Conservation (phyloP, 2,113 vertebrate genomes). For the Barnardius zonarius region DNA sequence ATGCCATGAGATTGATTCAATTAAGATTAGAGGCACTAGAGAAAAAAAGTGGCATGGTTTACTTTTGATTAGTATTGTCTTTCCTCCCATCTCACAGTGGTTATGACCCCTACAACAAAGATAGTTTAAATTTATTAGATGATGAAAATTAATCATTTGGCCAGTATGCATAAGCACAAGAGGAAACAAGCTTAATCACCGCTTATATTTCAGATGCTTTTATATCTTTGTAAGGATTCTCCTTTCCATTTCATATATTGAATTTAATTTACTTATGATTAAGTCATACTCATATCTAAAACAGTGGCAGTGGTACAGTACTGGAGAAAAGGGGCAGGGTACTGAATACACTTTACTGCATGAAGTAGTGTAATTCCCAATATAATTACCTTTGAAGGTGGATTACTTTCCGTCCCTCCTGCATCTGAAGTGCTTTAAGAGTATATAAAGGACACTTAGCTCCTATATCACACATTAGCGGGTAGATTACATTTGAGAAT, state of each 20-base stretch:
- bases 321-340: conserved; percentile 20
- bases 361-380: conserved; percentile 63
- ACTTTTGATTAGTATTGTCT: conserved; percentile 87
- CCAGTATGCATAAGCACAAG: neutral
- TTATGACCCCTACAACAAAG: conserved; percentile 60
- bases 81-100: conserved; percentile 67
- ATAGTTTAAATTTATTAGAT: conserved; percentile 19
- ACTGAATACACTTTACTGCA: conserved; percentile 41
- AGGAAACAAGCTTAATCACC: conserved; percentile 5
- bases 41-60: conserved; percentile 84
- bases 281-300: neutral
- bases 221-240: neutral
- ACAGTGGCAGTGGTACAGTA: neutral
- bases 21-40: conserved; percentile 93
- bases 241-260: neutral
- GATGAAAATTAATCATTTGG: conserved; percentile 13
- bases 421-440: neutral
- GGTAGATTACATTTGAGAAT: conserved; percentile 33
- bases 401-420: conserved; percentile 28
- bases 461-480: conserved; percentile 28
- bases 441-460: neutral
- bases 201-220: neutral
- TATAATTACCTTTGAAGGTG: conserved; percentile 63
- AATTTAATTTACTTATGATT: conserved; percentile 41
- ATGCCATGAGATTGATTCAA: conserved; percentile 96